Percentiles rank a stretch among this genome's conserved stretches.
phyloP scores from a whole-genome alignment of 2,888 invertebrate genomes.

The Noctua janthina region DNA sequence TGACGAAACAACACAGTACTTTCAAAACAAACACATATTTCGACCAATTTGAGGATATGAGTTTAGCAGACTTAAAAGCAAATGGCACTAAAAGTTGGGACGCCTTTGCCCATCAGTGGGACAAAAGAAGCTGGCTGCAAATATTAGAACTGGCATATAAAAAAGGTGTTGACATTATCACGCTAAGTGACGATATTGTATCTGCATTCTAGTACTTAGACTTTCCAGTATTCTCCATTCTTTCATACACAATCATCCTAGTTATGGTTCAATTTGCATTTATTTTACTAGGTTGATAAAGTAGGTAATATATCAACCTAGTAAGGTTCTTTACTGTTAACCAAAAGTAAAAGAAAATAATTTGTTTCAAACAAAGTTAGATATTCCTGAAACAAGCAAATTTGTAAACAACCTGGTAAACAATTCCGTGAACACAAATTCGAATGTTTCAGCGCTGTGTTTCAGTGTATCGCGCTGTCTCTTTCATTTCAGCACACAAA shows the following conservation, averaged over 20 bases:
- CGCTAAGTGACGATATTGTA: not conserved
- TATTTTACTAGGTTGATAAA: not conserved
- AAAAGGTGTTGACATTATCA: not conserved
- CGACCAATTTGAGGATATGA: not conserved
- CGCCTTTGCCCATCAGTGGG: not conserved
- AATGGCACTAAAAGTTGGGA: not conserved
- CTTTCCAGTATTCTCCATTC: not conserved
- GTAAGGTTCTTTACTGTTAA: not conserved
- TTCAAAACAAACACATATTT: not conserved
- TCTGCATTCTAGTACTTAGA: not conserved
- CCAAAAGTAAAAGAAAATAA: slow-evolving; percentile 17
- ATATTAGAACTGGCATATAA: not conserved
- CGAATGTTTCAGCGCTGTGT: slow-evolving; percentile 64
- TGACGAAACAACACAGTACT: not conserved
- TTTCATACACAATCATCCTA: not conserved
- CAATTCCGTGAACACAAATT: slow-evolving; percentile 52
- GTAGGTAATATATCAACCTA: not conserved
- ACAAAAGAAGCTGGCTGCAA: not conserved
- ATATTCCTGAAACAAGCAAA: slow-evolving; percentile 29
- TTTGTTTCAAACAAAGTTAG: slow-evolving; percentile 34
- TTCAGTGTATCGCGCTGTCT: slow-evolving; percentile 68
- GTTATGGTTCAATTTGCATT: not conserved
- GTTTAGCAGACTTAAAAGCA: not conserved
- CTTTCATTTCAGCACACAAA: slow-evolving; percentile 76
- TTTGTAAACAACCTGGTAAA: slow-evolving; percentile 55